These are phyloP conservation scores for Actinemys pallida DNA, from an alignment of 2,113 vertebrate species.

Conservation along the genomic window DNA sequence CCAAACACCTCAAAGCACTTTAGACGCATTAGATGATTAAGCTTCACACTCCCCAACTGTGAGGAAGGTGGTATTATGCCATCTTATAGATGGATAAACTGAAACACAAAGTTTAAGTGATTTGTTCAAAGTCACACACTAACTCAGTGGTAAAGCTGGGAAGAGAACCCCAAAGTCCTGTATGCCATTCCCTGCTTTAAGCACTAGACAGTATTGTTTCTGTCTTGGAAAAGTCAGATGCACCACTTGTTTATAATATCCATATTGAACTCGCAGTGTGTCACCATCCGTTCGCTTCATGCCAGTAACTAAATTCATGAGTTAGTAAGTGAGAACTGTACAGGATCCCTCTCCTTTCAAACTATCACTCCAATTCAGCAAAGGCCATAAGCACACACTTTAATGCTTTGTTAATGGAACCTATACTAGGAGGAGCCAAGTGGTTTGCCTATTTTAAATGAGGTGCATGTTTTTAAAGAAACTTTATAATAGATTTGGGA, in stretches of 20 bases:
- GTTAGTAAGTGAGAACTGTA: neutral
- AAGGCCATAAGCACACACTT: neutral
- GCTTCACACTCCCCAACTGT: neutral
- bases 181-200: neutral
- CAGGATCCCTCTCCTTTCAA: neutral
- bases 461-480: neutral
- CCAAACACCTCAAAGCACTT: neutral
- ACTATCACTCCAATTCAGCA: neutral
- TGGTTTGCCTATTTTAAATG: neutral
- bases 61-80: neutral
- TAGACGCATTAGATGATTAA: neutral
- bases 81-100: neutral
- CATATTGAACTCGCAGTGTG: neutral
- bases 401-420: neutral
- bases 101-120: neutral
- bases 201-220: neutral
- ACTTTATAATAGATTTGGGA: neutral
- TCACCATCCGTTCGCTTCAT: neutral
- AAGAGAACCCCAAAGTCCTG: neutral
- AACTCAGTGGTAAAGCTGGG: neutral
- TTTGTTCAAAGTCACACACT: neutral
- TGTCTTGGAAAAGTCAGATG: neutral
- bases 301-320: neutral
- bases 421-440: neutral
- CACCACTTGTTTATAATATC: neutral